phyloP scores from a whole-genome alignment of 2,113 vertebrate genomes.

The Gopherus flavomarginatus region DNA sequence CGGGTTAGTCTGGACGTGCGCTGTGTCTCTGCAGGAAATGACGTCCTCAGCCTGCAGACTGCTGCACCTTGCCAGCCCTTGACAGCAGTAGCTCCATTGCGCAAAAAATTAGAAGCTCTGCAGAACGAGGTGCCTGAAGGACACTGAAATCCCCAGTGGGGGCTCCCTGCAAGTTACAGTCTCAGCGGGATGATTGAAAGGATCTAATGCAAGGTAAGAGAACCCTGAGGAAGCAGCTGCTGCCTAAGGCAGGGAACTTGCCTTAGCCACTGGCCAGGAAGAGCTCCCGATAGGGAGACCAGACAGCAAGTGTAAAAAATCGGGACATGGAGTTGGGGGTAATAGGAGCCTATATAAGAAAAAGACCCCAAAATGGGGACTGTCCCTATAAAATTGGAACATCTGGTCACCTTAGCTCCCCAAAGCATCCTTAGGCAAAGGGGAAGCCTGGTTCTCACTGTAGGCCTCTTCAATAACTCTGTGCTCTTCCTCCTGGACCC shows the following conservation, averaged over 20 bases:
- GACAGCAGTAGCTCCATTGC: not conserved
- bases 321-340: too few relatives aligned
- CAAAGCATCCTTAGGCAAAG: not conserved
- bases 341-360: too few relatives aligned
- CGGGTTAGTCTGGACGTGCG: too few relatives aligned
- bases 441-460: not conserved
- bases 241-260: too few relatives aligned
- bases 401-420: too few relatives aligned
- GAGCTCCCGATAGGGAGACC: not conserved
- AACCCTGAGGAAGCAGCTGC: not conserved
- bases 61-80: not conserved
- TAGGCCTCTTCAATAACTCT: not conserved
- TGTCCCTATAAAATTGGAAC: too few relatives aligned
- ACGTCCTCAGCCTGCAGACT: not conserved
- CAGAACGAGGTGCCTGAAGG: not conserved
- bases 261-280: not conserved
- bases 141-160: not conserved
- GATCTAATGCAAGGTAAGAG: not conserved
- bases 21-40: not conserved
- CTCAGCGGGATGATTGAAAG: not conserved
- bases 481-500: not conserved
- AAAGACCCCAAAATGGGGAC: too few relatives aligned
- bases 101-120: not conserved
- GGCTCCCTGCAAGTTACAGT: not conserved
- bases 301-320: too few relatives aligned